These are phyloP conservation scores for Eulithis prunata DNA, from an alignment of 2,888 invertebrate species.

Conservation along the genomic window DNA sequence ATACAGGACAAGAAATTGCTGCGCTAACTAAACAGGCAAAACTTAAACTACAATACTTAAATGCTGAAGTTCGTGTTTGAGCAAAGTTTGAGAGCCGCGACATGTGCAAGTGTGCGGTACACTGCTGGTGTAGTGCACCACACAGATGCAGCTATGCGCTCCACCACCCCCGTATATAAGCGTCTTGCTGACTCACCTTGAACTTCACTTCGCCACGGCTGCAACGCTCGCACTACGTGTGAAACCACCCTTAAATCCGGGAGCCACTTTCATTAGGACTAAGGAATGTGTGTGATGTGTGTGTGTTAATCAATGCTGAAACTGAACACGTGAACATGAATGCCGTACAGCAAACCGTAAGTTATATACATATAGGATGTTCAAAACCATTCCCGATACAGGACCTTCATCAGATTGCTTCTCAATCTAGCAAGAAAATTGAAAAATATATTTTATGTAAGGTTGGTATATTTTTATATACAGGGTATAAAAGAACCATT, in stretches of 20 bases:
- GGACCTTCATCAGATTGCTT: no score
- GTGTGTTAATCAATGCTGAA: slow-evolving; percentile 50
- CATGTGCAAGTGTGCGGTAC: slow-evolving; percentile 57
- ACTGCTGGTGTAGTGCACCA: slow-evolving; percentile 45
- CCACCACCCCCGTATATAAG: slow-evolving; percentile 81
- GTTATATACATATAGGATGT: slow-evolving; percentile 39
- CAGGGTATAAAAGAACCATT: no score
- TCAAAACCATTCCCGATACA: no score
- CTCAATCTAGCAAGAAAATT: no score
- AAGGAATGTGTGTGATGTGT: slow-evolving; percentile 47
- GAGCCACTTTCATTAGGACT: slow-evolving; percentile 44
- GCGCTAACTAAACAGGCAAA: no score
- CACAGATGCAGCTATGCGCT: slow-evolving; percentile 65
- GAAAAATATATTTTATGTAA: no score
- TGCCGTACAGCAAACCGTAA: slow-evolving; percentile 71
- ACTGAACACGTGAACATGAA: slow-evolving; percentile 60
- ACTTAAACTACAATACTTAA: no score
- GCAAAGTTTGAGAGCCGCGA: slow-evolving; percentile 54
- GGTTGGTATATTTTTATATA: no score
- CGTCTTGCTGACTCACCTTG: slow-evolving; percentile 73
- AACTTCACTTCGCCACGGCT: slow-evolving; percentile 77
- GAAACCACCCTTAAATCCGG: slow-evolving; percentile 34
- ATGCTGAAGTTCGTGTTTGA: no score
- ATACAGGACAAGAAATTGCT: no score
- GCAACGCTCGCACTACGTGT: slow-evolving; percentile 46